Evolutionary conservation across 2,113 vertebrate species (phyloP), one percentile per base, ranked within the genome.

Genomic region (Macrotis lagotis): DNA sequence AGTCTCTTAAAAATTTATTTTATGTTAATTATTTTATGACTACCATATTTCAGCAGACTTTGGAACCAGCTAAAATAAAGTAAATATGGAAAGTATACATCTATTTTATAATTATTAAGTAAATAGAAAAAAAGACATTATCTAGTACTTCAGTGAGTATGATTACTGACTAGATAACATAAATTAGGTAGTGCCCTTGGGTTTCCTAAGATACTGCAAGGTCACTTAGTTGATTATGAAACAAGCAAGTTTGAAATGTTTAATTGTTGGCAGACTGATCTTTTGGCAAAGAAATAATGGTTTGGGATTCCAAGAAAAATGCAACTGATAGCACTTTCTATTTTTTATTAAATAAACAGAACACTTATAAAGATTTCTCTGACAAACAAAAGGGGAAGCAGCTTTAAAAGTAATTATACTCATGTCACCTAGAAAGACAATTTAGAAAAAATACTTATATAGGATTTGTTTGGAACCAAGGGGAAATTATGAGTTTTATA

Each of bases 371-470:
- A 25, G 0, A 51, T 12, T 51, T 95, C 24, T 88, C 90, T 48
- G 89, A 37, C 92, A 93, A 25, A 49, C 14, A 9, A 96, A 97
- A 96, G 94, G 91, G 7, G 53, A 93, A 90, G 28, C 19, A 48
- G 6, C 66, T 94, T 94, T 51, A 93, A 31, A 19, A 91, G 26
- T 8, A 92, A 28, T 50, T 90, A 92, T 19, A 14, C 83, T 93
- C 25, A 16, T 12, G 14, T 11, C 92, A 9, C 47, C 50, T 89
- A 91, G 8, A 92, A n/a, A 95, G 11, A 93, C 14, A 51, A 88
- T 52, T 94, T 19, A 12, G 7, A 74, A 74, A 66, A 66, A 74
- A 74, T 44, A n/a, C 31, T 7, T 83, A 44, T 83, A 24, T 19
- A 44, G 16, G 66, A 83, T 83, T 44, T 83, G 19, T 19, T 44